Conservation (phyloP, 2,797 vertebrate genomes). For the Pterois miles region DNA sequence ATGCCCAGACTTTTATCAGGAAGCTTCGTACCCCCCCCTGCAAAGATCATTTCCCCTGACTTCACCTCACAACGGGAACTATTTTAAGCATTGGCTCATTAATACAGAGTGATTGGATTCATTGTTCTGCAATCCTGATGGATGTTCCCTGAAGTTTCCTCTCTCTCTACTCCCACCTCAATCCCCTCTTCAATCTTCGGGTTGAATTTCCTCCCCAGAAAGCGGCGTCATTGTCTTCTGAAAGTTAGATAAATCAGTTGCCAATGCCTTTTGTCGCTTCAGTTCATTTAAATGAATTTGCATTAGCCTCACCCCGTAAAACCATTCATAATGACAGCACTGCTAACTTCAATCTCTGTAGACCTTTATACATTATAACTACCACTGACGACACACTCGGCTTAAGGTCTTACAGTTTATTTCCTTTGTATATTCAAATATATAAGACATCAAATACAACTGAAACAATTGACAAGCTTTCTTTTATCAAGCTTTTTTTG, state of each 20-base stretch:
- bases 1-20: conserved; percentile 82
- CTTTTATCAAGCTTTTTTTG: background rate
- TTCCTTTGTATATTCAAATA: conserved; percentile 29
- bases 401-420: conserved; percentile 38
- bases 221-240: conserved; percentile 69
- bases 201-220: conserved; percentile 69
- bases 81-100: conserved; percentile 85
- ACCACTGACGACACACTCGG: conserved; percentile 30
- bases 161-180: conserved; percentile 70
- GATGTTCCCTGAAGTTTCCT: conserved; percentile 78
- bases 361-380: conserved; percentile 58
- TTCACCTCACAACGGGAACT: conserved; percentile 82
- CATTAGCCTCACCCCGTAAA: conserved; percentile 69
- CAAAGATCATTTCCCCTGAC: conserved; percentile 83
- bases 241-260: conserved; percentile 76
- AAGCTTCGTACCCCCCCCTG: conserved; percentile 54
- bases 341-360: conserved; percentile 51
- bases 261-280: conserved; percentile 70
- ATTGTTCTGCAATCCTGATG: conserved; percentile 81
- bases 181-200: conserved; percentile 74
- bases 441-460: conserved; percentile 42
- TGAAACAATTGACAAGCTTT: conserved; percentile 8
- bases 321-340: conserved; percentile 67
- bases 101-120: conserved; percentile 84
- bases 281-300: conserved; percentile 72